Conservation (phyloP, 2,113 vertebrate genomes). For the Dicerorhinus sumatrensis region DNA sequence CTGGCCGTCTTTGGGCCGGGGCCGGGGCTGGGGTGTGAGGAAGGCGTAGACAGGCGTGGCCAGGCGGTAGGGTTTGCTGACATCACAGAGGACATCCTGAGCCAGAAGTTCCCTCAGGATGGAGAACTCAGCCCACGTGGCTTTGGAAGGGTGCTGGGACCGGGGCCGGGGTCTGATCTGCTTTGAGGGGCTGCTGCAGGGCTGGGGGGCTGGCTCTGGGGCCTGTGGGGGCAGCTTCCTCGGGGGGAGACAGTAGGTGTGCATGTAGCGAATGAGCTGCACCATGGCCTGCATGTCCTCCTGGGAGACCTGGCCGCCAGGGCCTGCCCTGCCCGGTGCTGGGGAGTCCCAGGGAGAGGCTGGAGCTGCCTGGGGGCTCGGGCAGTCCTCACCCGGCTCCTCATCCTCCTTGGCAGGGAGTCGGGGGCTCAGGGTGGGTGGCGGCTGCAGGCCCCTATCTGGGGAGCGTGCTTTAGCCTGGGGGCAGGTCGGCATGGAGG, state of each 20-base stretch:
- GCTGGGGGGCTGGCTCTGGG: constrained; percentile 83
- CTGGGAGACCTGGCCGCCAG: constrained; percentile 86
- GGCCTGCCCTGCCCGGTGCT: neutral
- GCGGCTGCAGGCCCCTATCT: constrained; percentile 71
- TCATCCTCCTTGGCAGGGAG: constrained; percentile 85
- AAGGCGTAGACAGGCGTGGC: constrained; percentile 93
- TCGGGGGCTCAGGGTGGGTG: neutral
- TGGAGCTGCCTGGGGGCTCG: constrained; percentile 84
- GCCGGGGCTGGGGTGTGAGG: constrained; percentile 75
- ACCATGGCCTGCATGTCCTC: constrained; percentile 93
- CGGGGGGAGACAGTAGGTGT: constrained; percentile 96
- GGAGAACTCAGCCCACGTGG: constrained; percentile 86
- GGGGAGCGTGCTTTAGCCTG: constrained; percentile 81
- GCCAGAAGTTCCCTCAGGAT: constrained; percentile 95
- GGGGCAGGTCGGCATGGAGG: constrained; percentile 82
- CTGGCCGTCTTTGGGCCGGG: constrained; percentile 50
- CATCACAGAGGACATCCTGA: constrained; percentile 92
- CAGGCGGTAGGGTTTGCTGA: constrained; percentile 97
- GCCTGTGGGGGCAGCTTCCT: constrained; percentile 91
- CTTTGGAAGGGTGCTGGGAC: constrained; percentile 73
- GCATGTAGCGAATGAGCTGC: constrained; percentile 98
- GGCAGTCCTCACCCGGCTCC: constrained; percentile 85
- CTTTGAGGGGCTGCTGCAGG: constrained; percentile 83
- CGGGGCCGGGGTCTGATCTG: constrained; percentile 57
- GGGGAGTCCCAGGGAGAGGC: constrained; percentile 42